Percentiles rank a stretch among this genome's conserved stretches.
Conservation (phyloP, 2,888 invertebrate species). For the Hartigia nigra region DNA sequence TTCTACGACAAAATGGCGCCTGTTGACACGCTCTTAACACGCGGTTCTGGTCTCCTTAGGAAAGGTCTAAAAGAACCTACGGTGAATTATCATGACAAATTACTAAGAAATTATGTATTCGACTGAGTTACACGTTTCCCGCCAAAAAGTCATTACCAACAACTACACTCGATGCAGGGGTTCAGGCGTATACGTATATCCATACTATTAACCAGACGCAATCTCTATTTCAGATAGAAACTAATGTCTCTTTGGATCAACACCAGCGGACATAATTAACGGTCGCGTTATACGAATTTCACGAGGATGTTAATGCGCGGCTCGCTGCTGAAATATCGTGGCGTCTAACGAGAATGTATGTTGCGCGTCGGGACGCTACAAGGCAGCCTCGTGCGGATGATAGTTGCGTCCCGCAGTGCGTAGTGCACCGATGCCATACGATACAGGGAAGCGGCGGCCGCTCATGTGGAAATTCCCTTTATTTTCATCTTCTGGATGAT, state of each 20-base stretch:
- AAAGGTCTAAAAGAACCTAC: neutral
- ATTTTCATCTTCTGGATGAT: neutral
- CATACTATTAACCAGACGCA: too few species aligned
- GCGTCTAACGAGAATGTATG: constrained; percentile 5
- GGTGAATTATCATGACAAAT: neutral
- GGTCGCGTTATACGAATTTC: constrained; percentile 32
- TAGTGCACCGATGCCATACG: neutral
- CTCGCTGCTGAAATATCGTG: constrained; percentile 3
- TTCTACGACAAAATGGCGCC: neutral
- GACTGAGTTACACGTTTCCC: neutral
- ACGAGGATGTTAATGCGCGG: constrained; percentile 35
- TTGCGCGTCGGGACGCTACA: neutral
- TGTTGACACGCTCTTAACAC: neutral
- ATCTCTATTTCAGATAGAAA: neutral
- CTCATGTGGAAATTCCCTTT: neutral
- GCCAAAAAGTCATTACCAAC: neutral
- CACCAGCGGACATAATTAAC: neutral
- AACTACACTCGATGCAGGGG: neutral
- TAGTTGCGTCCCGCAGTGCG: constrained; percentile 1
- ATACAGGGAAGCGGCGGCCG: neutral
- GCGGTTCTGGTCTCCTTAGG: neutral
- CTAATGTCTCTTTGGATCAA: neutral
- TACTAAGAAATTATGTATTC: neutral
- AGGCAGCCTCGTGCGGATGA: neutral
- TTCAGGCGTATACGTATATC: neutral